These are phyloP conservation scores for Bruchidius siliquastri DNA, from an alignment of 2,888 invertebrate species.

Conservation along the genomic window DNA sequence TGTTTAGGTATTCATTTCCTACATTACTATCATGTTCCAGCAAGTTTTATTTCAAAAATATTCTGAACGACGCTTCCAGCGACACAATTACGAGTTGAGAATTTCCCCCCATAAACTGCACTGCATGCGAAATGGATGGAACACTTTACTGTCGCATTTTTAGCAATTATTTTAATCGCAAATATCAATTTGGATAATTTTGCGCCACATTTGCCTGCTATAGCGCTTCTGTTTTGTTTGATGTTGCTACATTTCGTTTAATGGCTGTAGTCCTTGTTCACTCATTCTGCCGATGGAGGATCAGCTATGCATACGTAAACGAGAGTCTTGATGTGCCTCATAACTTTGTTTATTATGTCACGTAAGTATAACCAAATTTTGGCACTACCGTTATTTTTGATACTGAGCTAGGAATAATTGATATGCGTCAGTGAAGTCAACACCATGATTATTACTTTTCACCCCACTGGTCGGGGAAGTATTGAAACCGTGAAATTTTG, in stretches of 20 bases:
- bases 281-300: neutral
- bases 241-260: neutral
- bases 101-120: neutral
- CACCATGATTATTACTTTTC: too few species aligned
- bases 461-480: too few species aligned
- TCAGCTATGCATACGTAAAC: neutral
- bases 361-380: too few species aligned
- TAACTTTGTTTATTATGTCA: too few species aligned
- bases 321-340: too few species aligned
- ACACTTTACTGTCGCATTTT: neutral
- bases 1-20: too few species aligned
- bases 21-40: neutral
- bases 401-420: too few species aligned
- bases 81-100: neutral
- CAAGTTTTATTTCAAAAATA: neutral
- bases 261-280: neutral
- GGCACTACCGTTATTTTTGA: too few species aligned
- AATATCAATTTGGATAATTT: neutral
- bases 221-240: neutral
- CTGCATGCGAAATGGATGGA: neutral
- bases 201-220: neutral
- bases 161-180: neutral
- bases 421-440: too few species aligned
- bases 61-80: neutral
- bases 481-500: too few species aligned